Evolutionary conservation across 2,113 vertebrate species (phyloP).

Genomic region (Melospiza melodia): DNA sequence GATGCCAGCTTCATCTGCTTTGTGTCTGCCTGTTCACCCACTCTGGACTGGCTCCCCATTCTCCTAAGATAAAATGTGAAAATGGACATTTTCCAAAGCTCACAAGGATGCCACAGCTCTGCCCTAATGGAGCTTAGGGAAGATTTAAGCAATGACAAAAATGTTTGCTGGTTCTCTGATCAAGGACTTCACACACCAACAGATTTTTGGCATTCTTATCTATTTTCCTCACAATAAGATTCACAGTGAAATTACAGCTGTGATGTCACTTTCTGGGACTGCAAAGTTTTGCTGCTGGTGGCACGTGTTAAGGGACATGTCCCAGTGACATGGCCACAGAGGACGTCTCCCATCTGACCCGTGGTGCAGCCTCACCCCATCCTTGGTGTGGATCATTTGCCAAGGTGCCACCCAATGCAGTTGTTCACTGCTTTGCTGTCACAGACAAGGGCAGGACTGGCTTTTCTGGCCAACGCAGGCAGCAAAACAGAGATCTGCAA

Average conservation of each 20-base stretch:
- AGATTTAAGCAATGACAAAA: background rate
- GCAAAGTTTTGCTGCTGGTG: background rate
- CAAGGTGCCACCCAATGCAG: background rate
- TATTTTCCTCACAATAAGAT: background rate
- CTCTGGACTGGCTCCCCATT: background rate
- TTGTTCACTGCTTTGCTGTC: rapidly evolving
- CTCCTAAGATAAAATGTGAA: background rate
- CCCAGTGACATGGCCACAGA: background rate
- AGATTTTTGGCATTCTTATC: background rate
- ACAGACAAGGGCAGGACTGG: background rate
- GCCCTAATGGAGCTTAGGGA: background rate
- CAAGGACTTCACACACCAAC: background rate
- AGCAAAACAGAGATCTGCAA: background rate
- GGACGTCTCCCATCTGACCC: background rate
- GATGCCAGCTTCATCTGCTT: background rate
- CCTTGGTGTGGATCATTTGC: rapidly evolving
- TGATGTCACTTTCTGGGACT: background rate
- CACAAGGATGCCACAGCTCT: background rate
- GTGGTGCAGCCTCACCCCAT: background rate
- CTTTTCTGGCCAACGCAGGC: background rate
- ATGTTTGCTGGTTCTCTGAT: background rate
- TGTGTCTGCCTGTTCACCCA: background rate
- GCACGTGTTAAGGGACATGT: rapidly evolving
- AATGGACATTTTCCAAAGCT: background rate
- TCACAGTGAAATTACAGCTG: rapidly evolving